Evolutionary conservation across 2,797 vertebrate species (phyloP).

Genomic region (Octomys mimax): DNA sequence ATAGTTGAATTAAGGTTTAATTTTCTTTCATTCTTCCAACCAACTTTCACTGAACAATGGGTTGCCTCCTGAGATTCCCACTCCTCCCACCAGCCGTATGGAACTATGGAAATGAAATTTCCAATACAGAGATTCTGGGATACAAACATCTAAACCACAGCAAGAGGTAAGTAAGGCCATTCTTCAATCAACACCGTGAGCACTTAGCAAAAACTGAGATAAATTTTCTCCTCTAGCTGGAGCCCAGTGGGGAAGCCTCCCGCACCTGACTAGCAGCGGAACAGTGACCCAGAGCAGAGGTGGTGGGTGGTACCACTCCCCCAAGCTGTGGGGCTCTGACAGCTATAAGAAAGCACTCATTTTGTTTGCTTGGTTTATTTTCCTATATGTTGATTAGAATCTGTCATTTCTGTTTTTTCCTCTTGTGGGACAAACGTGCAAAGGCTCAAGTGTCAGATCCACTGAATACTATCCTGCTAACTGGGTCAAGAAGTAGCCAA

Average conservation of each 20-base stretch:
- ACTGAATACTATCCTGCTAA: neutral
- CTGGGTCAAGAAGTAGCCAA: neutral
- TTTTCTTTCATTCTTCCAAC: constrained; percentile 28
- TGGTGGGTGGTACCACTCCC: neutral
- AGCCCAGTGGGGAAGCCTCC: neutral
- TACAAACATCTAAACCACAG: neutral
- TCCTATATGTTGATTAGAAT: constrained; percentile 22
- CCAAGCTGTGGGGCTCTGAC: neutral
- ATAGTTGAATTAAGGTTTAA: neutral
- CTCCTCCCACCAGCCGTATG: neutral
- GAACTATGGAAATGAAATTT: neutral
- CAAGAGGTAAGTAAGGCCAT: neutral
- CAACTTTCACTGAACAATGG: constrained; percentile 4
- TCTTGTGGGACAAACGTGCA: neutral
- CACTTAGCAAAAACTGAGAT: neutral
- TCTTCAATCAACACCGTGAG: neutral
- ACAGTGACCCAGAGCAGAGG: neutral
- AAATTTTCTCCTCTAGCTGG: neutral
- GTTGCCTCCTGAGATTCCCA: neutral
- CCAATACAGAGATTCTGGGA: neutral
- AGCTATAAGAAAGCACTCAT: neutral
- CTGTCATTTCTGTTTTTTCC: constrained; percentile 5
- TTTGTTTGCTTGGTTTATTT: constrained; percentile 7
- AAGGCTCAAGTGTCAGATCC: neutral
- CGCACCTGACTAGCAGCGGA: neutral